A percentile compares a stretch with the other conserved stretches of the same genome.
Evolutionary conservation across 2,797 vertebrate species (phyloP).

Genomic region (Hypotaenidia philippensis): DNA sequence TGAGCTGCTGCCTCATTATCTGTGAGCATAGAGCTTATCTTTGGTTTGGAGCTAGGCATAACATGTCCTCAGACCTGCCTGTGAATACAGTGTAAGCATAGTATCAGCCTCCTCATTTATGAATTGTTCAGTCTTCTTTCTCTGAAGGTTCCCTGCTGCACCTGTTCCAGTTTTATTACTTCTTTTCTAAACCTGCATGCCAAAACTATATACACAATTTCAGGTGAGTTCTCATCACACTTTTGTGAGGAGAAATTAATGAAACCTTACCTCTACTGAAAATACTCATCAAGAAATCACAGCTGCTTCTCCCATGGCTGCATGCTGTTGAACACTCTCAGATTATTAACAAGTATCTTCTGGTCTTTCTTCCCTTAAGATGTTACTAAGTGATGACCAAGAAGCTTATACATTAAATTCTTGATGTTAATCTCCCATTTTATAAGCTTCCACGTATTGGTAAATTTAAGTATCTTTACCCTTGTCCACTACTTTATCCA

Average conservation of each 20-base stretch:
- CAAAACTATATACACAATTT: not conserved
- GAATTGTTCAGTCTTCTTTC: not conserved
- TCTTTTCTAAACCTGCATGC: not conserved
- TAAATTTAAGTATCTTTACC: not conserved
- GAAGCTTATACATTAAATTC: not conserved
- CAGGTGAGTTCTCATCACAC: not conserved
- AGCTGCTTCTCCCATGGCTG: not conserved
- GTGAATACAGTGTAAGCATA: fast-evolving
- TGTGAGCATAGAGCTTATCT: not conserved
- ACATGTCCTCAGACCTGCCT: not conserved
- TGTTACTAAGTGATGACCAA: not conserved
- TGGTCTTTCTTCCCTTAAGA: not conserved
- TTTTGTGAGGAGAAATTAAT: not conserved
- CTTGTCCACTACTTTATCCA: not conserved
- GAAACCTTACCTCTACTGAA: not conserved
- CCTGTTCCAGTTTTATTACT: not conserved
- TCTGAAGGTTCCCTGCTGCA: not conserved
- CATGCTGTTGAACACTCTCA: not conserved
- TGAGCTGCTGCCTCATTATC: not conserved
- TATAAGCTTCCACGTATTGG: not conserved
- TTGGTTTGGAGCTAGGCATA: not conserved
- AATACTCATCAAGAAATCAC: not conserved
- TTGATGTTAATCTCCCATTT: not conserved
- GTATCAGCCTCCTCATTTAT: not conserved
- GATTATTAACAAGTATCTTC: not conserved